Evolutionary conservation across 2,797 vertebrate genomes (phyloP).

Genomic region (Rhinogobio ventralis): DNA sequence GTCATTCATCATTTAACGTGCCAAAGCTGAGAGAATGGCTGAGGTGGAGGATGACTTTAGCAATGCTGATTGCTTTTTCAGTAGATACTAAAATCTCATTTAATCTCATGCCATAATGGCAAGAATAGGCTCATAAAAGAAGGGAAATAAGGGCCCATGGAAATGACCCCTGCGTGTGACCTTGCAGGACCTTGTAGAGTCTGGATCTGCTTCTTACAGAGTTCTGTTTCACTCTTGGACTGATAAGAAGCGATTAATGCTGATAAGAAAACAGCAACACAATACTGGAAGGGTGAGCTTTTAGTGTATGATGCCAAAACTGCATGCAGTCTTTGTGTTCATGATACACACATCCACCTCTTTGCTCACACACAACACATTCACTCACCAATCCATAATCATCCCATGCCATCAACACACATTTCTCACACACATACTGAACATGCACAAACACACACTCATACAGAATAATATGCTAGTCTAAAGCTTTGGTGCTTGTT

Average conservation of each 20-base stretch:
- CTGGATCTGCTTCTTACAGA: conserved; percentile 30
- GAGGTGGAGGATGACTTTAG: conserved; percentile 39
- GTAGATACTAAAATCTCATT: conserved; percentile 32
- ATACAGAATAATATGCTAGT: conserved; percentile 55
- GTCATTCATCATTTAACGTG: conserved; percentile 48
- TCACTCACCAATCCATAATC: conserved; percentile 15
- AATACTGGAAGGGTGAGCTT: conserved; percentile 42
- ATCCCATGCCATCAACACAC: background rate
- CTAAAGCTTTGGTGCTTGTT: conserved; percentile 68
- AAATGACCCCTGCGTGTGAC: conserved; percentile 38
- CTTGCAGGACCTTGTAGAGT: conserved; percentile 12
- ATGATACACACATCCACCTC: conserved; percentile 10
- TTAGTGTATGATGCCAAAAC: conserved; percentile 39
- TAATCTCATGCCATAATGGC: conserved; percentile 24
- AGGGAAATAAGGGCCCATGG: conserved; percentile 39
- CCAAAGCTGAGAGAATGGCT: conserved; percentile 38
- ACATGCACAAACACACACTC: conserved; percentile 61
- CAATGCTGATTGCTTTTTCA: conserved; percentile 44
- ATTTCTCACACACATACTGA: conserved; percentile 5
- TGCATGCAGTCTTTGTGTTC: conserved; percentile 3
- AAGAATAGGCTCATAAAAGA: conserved; percentile 41
- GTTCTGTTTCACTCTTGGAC: conserved; percentile 22
- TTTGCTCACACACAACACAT: conserved; percentile 36
- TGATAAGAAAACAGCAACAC: conserved; percentile 49
- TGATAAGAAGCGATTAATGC: conserved; percentile 46